Conservation (phyloP, 2,797 vertebrate species). For the Hydrolagus colliei region DNA sequence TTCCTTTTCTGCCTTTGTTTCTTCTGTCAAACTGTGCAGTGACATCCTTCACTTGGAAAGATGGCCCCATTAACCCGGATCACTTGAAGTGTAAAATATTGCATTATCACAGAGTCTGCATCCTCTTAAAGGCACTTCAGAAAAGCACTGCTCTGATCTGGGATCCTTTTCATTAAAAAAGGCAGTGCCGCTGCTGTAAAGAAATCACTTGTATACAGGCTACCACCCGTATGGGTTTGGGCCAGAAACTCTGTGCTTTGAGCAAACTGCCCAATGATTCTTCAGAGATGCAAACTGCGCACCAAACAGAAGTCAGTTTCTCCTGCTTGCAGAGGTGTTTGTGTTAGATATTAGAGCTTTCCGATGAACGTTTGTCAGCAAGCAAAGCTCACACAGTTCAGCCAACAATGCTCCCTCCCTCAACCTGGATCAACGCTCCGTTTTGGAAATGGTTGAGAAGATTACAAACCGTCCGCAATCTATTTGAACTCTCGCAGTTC, state of each 20-base stretch:
- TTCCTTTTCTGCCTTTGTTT: neutral
- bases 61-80: slow-evolving; percentile 26
- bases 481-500: too few relatives aligned
- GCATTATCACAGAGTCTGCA: slow-evolving; percentile 24
- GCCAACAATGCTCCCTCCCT: too few relatives aligned
- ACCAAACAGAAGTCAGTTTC: neutral
- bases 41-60: slow-evolving; percentile 20
- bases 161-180: neutral
- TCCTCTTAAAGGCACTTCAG: slow-evolving; percentile 14
- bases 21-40: slow-evolving; percentile 24
- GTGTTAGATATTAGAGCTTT: neutral
- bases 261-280: neutral
- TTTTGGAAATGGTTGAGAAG: too few relatives aligned
- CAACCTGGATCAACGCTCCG: too few relatives aligned
- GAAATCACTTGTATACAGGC: neutral
- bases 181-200: neutral
- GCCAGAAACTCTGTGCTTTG: neutral
- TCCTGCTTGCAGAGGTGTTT: neutral
- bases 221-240: neutral
- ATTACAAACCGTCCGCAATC: too few relatives aligned
- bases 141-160: slow-evolving; percentile 2
- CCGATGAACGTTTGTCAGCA: neutral
- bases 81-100: slow-evolving; percentile 30
- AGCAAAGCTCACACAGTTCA: too few relatives aligned
- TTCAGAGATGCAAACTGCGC: neutral